Evolutionary conservation across 1,140 invertebrate genomes (phyloP), one percentile per base, ranked within the genome.

Genomic region (Cydia amplana): DNA sequence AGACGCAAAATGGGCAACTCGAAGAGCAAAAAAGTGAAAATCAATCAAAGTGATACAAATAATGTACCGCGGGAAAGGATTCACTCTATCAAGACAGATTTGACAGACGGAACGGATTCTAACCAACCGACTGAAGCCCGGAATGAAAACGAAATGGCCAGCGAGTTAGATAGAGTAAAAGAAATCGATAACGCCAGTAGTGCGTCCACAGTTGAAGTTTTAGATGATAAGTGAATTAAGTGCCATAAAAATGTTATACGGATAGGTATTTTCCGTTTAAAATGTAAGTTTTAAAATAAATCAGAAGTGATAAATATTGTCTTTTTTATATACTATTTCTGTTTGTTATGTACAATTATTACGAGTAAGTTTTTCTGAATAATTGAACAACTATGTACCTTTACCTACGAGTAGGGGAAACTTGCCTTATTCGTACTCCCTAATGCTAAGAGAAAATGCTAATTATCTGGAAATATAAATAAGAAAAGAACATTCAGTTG

Each of bases 21-120:
- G 0, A 91, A 87, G 74, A 91, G 91, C 74, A 90, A 82, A 78
- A 93, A 91, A 79, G 82, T 93, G 78, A 91, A 87, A 84, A 90
- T 91, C 1, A 90, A 75, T 72, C 85, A 90, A 23, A 78, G 65
- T 67, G 86, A 85, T 18, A 25, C 78, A 6, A 76, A 77, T 12
- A 76, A 78, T 12, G 75, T 80, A 9, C 83, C 80, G 23, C 73
- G 74, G 28, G 91, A 87, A 63, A 82, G 84, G 14, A 91, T 91
- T 28, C 86, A 88, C 79, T 78, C 85, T n/a, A 77, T 91, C 16
- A 92, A 88, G 73, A 85, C 84, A 73, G 90, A 92, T 23, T 75
- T 85, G 40, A 72, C 82, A n/a, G 85, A 87, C 72, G 78, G 70
- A 16, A 74, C 72, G 18, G 40, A 67, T 65, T 40, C 25, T 51